Evolutionary conservation across 1,140 invertebrate genomes (phyloP), one percentile per base, ranked within the genome.

Genomic region (Drosophila ficusphila): DNA sequence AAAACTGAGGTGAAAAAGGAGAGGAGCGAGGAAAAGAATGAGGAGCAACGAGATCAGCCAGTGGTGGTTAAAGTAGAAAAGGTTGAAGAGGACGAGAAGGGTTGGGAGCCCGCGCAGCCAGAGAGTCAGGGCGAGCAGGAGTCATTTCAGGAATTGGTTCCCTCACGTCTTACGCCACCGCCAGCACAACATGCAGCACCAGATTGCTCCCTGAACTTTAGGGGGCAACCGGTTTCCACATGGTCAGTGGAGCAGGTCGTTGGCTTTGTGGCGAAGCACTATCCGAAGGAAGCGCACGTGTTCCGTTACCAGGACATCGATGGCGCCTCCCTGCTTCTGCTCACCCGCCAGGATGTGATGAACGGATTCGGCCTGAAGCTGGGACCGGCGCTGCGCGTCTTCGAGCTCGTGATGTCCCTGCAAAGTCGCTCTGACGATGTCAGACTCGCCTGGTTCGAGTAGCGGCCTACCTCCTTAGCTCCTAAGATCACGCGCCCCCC

Each of bases 251-350:
- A 91, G 4, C 48, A 91, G 39, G 90, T 91, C 1, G 71, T 73
- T 11, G 12, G 7, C 12, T 90, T 64, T 51, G 39, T 91, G 4
- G 16, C 46, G 6, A 73, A 67, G 18, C 54, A 52, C 18, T 91
- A 90, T 65, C 90, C 90, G 3, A 48, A 51, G 0, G 81, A 91
- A 27, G 90, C 90, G 2, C 33, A 54, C 3, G 58, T 74, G 6
- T 89, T 91, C 19, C 71, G 75, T 11, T 31, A 42, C 1, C 89
- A 91, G 47, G 90, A 91, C 31, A 90, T 91, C 9, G 89, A 91
- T 73, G 90, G 90, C 4, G 68, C 60, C 12, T 77, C 90, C 4
- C 47, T 91, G 14, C 61, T 91, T 21, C 56, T 91, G 12, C 73
- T 91, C 0, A 86, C 74, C 23, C 90, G 90, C 9, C 48, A 71